Evolutionary conservation across 2,888 invertebrate species (phyloP).

Genomic region (Hirtodrosophila duncani): DNA sequence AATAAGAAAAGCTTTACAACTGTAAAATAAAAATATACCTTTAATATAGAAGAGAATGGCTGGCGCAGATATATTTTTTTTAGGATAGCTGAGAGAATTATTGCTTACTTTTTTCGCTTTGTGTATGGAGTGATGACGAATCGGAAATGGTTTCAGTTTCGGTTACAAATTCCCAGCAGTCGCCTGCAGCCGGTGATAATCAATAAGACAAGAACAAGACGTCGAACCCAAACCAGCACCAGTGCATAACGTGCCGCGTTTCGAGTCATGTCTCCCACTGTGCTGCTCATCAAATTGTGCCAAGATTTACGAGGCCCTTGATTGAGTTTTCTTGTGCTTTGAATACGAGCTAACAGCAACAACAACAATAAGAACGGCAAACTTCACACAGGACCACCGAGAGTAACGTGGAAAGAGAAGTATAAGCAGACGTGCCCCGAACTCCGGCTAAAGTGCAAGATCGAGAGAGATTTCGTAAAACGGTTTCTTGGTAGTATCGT

Average conservation of each 20-base stretch:
- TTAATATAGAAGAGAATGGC: no score
- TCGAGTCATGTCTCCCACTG: slow-evolving; percentile 53
- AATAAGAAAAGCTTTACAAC: no score
- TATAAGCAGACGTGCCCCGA: slow-evolving; percentile 5
- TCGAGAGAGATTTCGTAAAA: slow-evolving; percentile 33
- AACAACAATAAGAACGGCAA: slow-evolving; percentile 44
- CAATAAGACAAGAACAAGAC: slow-evolving; percentile 57
- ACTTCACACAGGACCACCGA: slow-evolving; percentile 70
- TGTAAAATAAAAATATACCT: no score
- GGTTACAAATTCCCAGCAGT: no score
- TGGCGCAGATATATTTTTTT: no score
- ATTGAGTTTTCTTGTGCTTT: slow-evolving; percentile 73
- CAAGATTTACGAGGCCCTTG: slow-evolving; percentile 70
- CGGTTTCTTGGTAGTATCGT: slow-evolving; percentile 42
- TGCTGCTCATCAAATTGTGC: slow-evolving; percentile 71
- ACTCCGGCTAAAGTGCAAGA: no score
- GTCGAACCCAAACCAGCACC: background rate
- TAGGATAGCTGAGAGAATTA: background rate
- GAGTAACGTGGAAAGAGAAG: slow-evolving; percentile 11
- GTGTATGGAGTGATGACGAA: slow-evolving; percentile 61
- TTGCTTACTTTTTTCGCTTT: slow-evolving; percentile 16
- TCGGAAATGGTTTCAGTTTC: slow-evolving; percentile 63
- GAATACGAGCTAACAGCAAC: slow-evolving; percentile 52
- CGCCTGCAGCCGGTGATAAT: slow-evolving; percentile 60
- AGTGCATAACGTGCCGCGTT: slow-evolving; percentile 11